Evolutionary conservation across 1,140 invertebrate genomes (phyloP).

Genomic region (Danaus plexippus): DNA sequence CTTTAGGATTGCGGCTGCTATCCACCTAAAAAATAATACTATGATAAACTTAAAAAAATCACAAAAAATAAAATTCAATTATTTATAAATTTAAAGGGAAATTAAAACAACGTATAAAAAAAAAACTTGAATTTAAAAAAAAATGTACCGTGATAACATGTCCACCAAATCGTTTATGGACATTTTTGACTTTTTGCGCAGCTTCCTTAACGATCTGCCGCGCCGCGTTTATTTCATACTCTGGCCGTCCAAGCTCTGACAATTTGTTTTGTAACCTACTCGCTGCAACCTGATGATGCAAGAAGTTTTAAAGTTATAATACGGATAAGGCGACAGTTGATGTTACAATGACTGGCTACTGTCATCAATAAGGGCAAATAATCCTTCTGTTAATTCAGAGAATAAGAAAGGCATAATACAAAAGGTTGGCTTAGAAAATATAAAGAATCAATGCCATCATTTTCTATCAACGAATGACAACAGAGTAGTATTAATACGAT

Average conservation of each 20-base stretch:
- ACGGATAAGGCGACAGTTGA: neutral
- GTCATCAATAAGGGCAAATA: neutral
- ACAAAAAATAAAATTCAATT: too few relatives aligned
- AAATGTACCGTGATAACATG: conserved; percentile 52
- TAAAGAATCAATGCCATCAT: too few relatives aligned
- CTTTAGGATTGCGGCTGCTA: conserved; percentile 48
- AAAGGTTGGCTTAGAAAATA: too few relatives aligned
- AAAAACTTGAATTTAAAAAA: neutral
- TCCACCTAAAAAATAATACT: conserved; percentile 32
- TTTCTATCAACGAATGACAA: too few relatives aligned
- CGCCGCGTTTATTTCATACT: conserved; percentile 53
- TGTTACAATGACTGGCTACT: too few relatives aligned
- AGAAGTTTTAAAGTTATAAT: neutral
- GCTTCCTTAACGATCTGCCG: conserved; percentile 51
- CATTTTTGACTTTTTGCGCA: conserved; percentile 56
- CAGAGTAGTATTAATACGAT: neutral
- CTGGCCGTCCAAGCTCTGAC: conserved; percentile 52
- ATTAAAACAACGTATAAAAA: too few relatives aligned
- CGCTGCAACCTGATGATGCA: conserved; percentile 39
- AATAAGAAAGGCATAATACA: too few relatives aligned
- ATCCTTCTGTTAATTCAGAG: too few relatives aligned
- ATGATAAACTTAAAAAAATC: too few relatives aligned
- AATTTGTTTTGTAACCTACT: conserved; percentile 51
- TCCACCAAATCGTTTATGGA: conserved; percentile 52
- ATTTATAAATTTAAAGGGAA: too few relatives aligned